phyloP scores from a whole-genome alignment of 2,113 vertebrate genomes.

The Dicentrarchus labrax region DNA sequence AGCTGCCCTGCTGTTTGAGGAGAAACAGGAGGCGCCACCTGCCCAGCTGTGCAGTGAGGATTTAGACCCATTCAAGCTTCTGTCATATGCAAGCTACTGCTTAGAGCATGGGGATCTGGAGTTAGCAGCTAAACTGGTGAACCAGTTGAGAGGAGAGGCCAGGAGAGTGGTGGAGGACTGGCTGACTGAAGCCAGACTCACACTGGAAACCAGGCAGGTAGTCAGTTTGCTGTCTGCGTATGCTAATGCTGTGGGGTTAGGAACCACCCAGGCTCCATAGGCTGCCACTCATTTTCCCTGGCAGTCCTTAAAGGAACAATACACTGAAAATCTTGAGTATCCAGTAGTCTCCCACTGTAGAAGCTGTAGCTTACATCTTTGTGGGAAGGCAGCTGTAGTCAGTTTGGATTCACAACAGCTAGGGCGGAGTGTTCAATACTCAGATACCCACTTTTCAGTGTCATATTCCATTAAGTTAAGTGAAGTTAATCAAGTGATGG shows the following conservation, averaged over 20 bases:
- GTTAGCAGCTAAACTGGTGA: slow-evolving; percentile 95
- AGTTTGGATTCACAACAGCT: background rate
- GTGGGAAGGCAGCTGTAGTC: background rate
- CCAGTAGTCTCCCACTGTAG: background rate
- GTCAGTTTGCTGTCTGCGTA: slow-evolving; percentile 93
- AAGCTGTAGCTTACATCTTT: background rate
- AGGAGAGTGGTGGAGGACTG: slow-evolving; percentile 94
- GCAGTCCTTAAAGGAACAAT: background rate
- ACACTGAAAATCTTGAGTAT: background rate
- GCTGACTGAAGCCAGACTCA: slow-evolving; percentile 92
- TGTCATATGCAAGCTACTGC: slow-evolving; percentile 94
- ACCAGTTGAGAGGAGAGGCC: slow-evolving; percentile 93
- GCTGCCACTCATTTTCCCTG: background rate
- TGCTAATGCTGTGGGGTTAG: slow-evolving; percentile 93
- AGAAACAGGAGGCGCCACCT: slow-evolving; percentile 88
- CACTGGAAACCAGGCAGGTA: slow-evolving; percentile 94
- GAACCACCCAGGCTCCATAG: slow-evolving; percentile 89
- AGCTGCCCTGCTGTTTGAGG: slow-evolving; percentile 90
- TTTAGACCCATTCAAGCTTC: slow-evolving; percentile 92
- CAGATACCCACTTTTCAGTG: background rate
- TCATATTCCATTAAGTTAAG: slow-evolving; percentile 9
- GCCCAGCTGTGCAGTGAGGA: slow-evolving; percentile 86
- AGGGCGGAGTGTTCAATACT: background rate
- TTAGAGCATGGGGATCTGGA: slow-evolving; percentile 96
- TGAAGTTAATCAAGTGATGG: background rate